Evolutionary conservation across 2,888 invertebrate species (phyloP).

Genomic region (Hirtodrosophila confusa): DNA sequence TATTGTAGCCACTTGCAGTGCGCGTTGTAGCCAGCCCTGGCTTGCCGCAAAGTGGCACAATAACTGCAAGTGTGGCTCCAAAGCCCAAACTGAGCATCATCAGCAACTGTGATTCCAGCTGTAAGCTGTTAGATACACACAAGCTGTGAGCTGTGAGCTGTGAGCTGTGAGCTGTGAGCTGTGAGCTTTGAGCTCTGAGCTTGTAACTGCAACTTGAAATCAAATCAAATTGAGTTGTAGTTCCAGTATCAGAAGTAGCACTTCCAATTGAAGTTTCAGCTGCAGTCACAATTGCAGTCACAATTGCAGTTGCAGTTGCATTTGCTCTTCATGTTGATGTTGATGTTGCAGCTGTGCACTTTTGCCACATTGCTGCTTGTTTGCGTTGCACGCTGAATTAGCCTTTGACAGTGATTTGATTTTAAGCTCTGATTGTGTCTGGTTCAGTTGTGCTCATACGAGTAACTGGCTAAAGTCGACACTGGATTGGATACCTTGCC

Average conservation of each 20-base stretch:
- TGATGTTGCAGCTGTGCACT: slow-evolving; percentile 17
- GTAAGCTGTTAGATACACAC: slow-evolving; percentile 19
- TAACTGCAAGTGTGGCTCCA: slow-evolving; percentile 27
- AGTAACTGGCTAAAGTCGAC: no score
- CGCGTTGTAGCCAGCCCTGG: slow-evolving; percentile 7
- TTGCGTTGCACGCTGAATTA: slow-evolving; percentile 41
- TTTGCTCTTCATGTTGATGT: slow-evolving; percentile 8
- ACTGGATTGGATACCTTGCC: no score
- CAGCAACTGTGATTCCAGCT: slow-evolving; percentile 11
- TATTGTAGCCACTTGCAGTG: slow-evolving; percentile 52
- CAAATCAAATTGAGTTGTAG: slow-evolving; percentile 41
- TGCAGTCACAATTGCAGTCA: slow-evolving; percentile 6
- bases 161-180: not conserved
- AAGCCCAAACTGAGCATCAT: not conserved
- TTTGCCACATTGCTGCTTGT: slow-evolving; percentile 21
- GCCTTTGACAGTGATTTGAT: slow-evolving; percentile 55
- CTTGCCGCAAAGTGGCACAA: slow-evolving; percentile 35
- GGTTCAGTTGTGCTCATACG: slow-evolving; percentile 1
- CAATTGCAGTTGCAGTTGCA: slow-evolving; percentile 12
- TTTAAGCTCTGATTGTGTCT: slow-evolving; percentile 43
- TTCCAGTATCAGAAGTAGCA: slow-evolving; percentile 20
- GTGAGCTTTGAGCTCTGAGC: not conserved
- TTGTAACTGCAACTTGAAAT: slow-evolving; percentile 30
- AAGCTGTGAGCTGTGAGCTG: slow-evolving; percentile 4
- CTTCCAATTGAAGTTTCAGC: slow-evolving; percentile 4